These are phyloP conservation scores for Pterois miles DNA, from an alignment of 2,797 vertebrate genomes.

Conservation along the genomic window DNA sequence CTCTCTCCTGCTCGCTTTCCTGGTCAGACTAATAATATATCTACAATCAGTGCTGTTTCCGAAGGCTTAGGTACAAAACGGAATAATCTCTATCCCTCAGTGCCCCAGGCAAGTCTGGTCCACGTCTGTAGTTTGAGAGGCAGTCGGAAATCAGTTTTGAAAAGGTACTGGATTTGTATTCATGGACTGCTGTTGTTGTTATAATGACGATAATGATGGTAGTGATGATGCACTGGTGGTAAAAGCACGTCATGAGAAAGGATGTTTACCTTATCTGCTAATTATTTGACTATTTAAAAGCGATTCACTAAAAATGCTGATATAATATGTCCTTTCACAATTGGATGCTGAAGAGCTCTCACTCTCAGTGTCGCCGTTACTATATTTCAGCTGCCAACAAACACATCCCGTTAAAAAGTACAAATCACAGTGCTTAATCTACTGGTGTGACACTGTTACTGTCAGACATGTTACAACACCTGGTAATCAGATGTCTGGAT, in stretches of 20 bases:
- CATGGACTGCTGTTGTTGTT: slow-evolving; percentile 4
- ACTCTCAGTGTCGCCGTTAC: background rate
- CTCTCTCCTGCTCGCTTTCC: slow-evolving; percentile 38
- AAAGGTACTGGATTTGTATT: slow-evolving; percentile 19
- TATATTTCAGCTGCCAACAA: slow-evolving; percentile 1
- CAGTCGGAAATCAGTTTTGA: slow-evolving; percentile 11
- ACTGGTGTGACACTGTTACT: background rate
- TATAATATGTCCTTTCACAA: slow-evolving; percentile 1
- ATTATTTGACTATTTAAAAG: slow-evolving; percentile 8
- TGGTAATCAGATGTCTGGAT: slow-evolving; percentile 31
- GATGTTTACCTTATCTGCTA: background rate
- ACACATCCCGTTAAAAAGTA: slow-evolving; percentile 8
- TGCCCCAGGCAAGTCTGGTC: slow-evolving; percentile 50
- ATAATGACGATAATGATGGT: background rate
- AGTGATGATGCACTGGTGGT: background rate
- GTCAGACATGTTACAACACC: slow-evolving; percentile 22
- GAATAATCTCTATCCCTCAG: slow-evolving; percentile 52
- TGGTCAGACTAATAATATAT: slow-evolving; percentile 69
- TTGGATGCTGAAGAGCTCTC: background rate
- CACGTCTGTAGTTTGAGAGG: slow-evolving; percentile 41
- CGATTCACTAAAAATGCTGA: background rate
- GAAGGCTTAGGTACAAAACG: slow-evolving; percentile 57
- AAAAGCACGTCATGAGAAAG: background rate
- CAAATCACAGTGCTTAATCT: background rate
- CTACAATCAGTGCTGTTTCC: slow-evolving; percentile 51